Conservation (phyloP, 2,888 invertebrate genomes). For the Zygogramma bicolorata region DNA sequence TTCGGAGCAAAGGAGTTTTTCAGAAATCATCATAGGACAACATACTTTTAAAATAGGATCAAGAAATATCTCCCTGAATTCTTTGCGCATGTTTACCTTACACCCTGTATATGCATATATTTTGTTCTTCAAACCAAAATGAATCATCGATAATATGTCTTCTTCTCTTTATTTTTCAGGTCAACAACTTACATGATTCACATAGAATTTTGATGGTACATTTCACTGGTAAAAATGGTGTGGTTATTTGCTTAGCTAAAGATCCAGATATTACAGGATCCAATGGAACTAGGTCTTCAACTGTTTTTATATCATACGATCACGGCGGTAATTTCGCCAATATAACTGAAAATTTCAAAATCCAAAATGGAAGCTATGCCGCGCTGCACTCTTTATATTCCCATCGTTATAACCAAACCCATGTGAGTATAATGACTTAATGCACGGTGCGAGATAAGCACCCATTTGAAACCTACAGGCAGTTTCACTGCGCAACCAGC, state of each 20-base stretch:
- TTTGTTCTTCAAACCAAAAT: no score
- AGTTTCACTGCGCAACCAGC: no score
- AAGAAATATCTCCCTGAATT: no score
- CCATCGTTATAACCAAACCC: slow-evolving; percentile 82
- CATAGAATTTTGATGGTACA: slow-evolving; percentile 92
- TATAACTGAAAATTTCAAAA: slow-evolving; percentile 76
- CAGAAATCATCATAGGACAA: no score
- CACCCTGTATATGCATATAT: no score
- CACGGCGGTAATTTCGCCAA: slow-evolving; percentile 86
- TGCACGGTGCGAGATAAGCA: no score
- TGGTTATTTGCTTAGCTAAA: slow-evolving; percentile 87
- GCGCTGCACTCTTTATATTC: slow-evolving; percentile 87
- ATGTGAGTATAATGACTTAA: slow-evolving; percentile 74
- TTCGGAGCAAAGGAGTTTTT: no score
- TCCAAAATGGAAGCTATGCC: slow-evolving; percentile 72
- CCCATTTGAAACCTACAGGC: no score
- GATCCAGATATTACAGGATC: slow-evolving; percentile 72
- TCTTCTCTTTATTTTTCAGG: slow-evolving; percentile 69
- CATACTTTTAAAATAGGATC: no score
- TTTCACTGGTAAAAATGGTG: slow-evolving; percentile 91
- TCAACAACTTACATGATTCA: slow-evolving; percentile 81
- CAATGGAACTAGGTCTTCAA: slow-evolving; percentile 70
- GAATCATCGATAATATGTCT: not conserved
- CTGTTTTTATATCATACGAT: slow-evolving; percentile 88
- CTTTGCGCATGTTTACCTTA: no score